Conservation (phyloP, 2,797 vertebrate genomes). For the Melanotaenia boesemani region DNA sequence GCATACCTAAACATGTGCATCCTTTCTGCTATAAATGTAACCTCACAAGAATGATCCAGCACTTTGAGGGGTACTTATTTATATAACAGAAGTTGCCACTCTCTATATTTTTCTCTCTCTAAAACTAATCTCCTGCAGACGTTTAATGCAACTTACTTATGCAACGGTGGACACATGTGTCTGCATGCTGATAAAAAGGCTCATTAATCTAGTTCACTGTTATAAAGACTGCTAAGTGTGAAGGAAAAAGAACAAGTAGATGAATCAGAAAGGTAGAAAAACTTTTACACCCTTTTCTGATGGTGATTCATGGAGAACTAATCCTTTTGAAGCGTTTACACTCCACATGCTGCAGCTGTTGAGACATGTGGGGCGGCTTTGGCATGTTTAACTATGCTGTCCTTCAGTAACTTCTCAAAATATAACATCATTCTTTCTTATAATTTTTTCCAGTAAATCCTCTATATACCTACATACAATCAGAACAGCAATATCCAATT, state of each 20-base stretch:
- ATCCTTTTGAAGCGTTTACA: conserved; percentile 55
- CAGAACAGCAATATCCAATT: neutral
- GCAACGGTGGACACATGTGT: conserved; percentile 7
- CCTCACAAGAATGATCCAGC: conserved; percentile 10
- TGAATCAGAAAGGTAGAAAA: conserved; percentile 29
- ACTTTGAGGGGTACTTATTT: conserved; percentile 8
- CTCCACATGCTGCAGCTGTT: conserved; percentile 10
- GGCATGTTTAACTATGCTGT: conserved; percentile 33
- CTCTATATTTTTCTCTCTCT: neutral
- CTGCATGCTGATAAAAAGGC: conserved; percentile 16
- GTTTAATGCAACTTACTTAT: neutral
- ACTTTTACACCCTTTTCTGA: conserved; percentile 48
- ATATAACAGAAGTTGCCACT: neutral
- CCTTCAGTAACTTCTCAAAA: conserved; percentile 32
- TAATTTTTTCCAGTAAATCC: neutral
- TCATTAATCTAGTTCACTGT: conserved; percentile 14
- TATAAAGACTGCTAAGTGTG: conserved; percentile 27
- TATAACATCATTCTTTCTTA: neutral
- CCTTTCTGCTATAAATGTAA: conserved; percentile 6
- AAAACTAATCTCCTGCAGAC: neutral
- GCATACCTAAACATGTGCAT: conserved; percentile 13
- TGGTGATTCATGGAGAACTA: conserved; percentile 49
- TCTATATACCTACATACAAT: too few relatives aligned
- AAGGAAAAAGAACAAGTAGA: conserved; percentile 21
- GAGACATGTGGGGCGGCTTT: conserved; percentile 31